These are phyloP conservation scores for Acrocephalus arundinaceus DNA, from an alignment of 2,113 vertebrate genomes.

Conservation along the genomic window DNA sequence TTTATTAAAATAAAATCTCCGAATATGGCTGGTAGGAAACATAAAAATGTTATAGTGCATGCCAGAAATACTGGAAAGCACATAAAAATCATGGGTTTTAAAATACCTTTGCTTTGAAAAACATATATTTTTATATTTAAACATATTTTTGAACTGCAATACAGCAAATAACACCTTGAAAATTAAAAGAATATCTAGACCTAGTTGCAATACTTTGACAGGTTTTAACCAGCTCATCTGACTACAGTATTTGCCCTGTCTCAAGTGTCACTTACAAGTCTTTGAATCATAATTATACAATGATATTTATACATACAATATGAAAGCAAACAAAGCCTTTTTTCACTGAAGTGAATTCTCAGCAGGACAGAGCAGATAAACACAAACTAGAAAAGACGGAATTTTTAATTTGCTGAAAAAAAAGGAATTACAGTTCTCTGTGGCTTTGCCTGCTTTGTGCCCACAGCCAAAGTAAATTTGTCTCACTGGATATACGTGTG, in stretches of 20 bases:
- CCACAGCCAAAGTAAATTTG: not conserved
- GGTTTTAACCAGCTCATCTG: not conserved
- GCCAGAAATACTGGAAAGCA: not conserved
- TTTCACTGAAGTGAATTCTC: constrained; percentile 1
- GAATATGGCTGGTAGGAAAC: not conserved
- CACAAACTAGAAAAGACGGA: not conserved
- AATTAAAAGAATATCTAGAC: not conserved
- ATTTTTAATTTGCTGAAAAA: not conserved
- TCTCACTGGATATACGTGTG: not conserved
- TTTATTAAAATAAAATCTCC: not conserved
- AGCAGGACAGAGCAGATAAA: not conserved
- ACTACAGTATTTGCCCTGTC: not conserved
- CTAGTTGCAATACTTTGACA: not conserved
- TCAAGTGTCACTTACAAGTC: constrained; percentile 3
- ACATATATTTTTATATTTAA: not conserved
- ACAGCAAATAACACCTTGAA: not conserved
- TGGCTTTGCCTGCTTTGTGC: not conserved
- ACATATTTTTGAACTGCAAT: not conserved
- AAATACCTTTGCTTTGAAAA: not conserved
- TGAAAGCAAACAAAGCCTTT: not conserved
- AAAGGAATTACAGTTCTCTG: not conserved
- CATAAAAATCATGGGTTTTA: not conserved
- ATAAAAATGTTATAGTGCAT: not conserved
- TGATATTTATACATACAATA: not conserved
- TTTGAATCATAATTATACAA: not conserved